Conservation (phyloP, 2,888 invertebrate genomes). For the Plebejus anna region DNA sequence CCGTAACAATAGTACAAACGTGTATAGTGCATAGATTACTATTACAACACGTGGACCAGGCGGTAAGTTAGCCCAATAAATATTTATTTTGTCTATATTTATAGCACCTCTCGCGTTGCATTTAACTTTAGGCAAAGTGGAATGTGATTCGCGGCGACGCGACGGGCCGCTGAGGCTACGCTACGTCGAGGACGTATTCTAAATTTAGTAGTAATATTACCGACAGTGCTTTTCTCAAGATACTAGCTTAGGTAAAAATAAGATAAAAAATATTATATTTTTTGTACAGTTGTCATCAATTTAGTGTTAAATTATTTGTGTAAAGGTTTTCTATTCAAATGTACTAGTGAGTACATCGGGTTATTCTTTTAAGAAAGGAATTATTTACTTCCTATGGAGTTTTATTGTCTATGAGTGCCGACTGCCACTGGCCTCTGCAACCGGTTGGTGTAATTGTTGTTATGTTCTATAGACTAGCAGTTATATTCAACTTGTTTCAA, state of each 20-base stretch:
- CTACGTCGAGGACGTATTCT: slow-evolving; percentile 30
- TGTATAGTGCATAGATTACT: slow-evolving; percentile 64
- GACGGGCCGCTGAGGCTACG: slow-evolving; percentile 52
- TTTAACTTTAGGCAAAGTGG: slow-evolving; percentile 63
- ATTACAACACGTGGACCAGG: slow-evolving; percentile 74
- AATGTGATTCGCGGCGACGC: slow-evolving; percentile 59
- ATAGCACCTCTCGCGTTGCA: slow-evolving; percentile 65
- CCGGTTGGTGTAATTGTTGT: slow-evolving; percentile 4
- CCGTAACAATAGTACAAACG: slow-evolving; percentile 70
- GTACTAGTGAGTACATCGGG: slow-evolving; percentile 54
- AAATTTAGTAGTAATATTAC: slow-evolving; percentile 40
- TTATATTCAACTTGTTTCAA: slow-evolving; percentile 24
- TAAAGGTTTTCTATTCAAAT: slow-evolving; percentile 52
- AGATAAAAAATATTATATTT: slow-evolving; percentile 45
- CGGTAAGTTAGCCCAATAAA: slow-evolving; percentile 65
- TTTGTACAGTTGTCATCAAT: slow-evolving; percentile 54
- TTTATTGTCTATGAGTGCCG: slow-evolving; percentile 44
- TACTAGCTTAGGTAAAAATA: slow-evolving; percentile 58
- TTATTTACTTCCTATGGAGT: slow-evolving; percentile 63
- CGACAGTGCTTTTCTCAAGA: slow-evolving; percentile 71
- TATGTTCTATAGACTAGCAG: slow-evolving; percentile 8
- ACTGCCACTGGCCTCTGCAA: slow-evolving; percentile 5
- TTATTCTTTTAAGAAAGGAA: slow-evolving; percentile 79
- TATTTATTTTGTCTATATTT: slow-evolving; percentile 72
- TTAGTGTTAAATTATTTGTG: slow-evolving; percentile 54